A percentile compares a stretch with the other conserved stretches of the same genome.
These are phyloP conservation scores for Brenthis daphne DNA, from an alignment of 2,888 invertebrate species.

Conservation along the genomic window DNA sequence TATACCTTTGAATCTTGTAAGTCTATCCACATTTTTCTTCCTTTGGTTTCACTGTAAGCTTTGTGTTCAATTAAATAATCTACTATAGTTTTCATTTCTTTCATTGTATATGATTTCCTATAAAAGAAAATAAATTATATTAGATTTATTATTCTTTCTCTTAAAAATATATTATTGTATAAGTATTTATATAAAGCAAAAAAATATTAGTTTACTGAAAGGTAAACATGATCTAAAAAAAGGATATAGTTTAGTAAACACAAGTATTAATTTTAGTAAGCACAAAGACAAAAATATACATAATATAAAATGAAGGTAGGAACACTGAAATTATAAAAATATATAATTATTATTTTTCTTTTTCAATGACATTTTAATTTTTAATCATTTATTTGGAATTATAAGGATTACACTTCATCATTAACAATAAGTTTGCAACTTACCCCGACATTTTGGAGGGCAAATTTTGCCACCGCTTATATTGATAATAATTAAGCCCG, in stretches of 20 bases:
- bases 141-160: neutral
- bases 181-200: neutral
- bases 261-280: too few species aligned
- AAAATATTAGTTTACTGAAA: too few species aligned
- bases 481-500: neutral
- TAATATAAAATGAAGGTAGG: too few species aligned
- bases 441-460: conserved; percentile 63
- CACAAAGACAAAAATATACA: too few species aligned
- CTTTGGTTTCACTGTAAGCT: conserved; percentile 61
- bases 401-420: neutral
- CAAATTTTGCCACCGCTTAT: conserved; percentile 28
- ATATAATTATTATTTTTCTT: too few species aligned
- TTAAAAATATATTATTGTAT: neutral
- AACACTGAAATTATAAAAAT: too few species aligned
- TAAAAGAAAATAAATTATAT: conserved; percentile 36
- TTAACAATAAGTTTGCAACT: conserved; percentile 42
- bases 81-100: conserved; percentile 70
- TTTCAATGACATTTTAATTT: too few species aligned
- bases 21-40: conserved; percentile 74
- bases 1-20: conserved; percentile 64
- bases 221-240: too few species aligned
- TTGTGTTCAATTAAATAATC: conserved; percentile 63
- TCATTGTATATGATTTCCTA: conserved; percentile 69
- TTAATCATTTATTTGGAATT: too few species aligned
- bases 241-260: too few species aligned